Conservation (phyloP, 2,888 invertebrate species). For the Caenorhabditis sp. region DNA sequence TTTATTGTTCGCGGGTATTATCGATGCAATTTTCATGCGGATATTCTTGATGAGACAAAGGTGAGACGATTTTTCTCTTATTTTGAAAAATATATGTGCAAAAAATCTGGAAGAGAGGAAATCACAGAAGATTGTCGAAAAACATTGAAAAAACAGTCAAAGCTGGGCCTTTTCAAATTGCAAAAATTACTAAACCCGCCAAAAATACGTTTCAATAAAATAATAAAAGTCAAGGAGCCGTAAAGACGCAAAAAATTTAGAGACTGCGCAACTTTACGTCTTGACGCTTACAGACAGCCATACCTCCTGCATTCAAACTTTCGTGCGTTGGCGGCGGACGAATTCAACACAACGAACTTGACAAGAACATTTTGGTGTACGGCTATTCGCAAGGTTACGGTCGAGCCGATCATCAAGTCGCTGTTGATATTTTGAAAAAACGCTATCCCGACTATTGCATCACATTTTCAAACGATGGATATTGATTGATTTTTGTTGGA, state of each 20-base stretch:
- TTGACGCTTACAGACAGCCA: background rate
- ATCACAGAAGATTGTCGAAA: too few relatives aligned
- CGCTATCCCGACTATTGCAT: constrained; percentile 81
- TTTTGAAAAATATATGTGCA: background rate
- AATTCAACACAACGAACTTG: constrained; percentile 82
- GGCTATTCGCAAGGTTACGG: constrained; percentile 89
- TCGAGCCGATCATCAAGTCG: constrained; percentile 84
- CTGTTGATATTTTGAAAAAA: constrained; percentile 81
- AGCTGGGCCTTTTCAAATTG: too few relatives aligned
- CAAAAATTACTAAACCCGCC: too few relatives aligned
- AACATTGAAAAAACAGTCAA: too few relatives aligned
- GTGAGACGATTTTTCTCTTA: too few relatives aligned
- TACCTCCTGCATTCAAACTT: constrained; percentile 34
- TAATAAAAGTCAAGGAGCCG: too few relatives aligned
- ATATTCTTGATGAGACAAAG: constrained; percentile 79
- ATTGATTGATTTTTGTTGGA: too few relatives aligned
- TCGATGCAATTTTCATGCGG: constrained; percentile 76
- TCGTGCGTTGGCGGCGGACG: constrained; percentile 88
- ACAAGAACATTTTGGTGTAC: constrained; percentile 85
- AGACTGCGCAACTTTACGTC: background rate
- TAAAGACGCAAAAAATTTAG: too few relatives aligned
- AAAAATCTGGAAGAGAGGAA: too few relatives aligned
- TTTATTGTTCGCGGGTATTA: constrained; percentile 65
- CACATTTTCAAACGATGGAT: constrained; percentile 85
- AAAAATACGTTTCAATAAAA: too few relatives aligned